Evolutionary conservation across 2,797 vertebrate species (phyloP).

Genomic region (Taeniopygia guttata): DNA sequence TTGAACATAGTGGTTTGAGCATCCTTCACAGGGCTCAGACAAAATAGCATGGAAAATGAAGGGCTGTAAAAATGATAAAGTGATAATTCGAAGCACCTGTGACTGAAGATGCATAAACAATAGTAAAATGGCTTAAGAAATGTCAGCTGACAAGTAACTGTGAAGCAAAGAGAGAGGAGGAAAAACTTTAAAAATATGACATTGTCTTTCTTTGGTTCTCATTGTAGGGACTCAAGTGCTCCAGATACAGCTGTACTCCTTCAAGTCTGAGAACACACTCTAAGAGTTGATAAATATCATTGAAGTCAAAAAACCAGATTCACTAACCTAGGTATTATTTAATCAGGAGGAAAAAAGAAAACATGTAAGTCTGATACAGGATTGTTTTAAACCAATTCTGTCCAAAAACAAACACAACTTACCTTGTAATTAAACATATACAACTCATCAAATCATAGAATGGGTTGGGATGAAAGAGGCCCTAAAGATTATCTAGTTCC

Average conservation of each 20-base stretch:
- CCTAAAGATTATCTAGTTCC: not conserved
- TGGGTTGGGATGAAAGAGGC: not conserved
- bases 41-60: not conserved
- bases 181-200: not conserved
- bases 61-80: not conserved
- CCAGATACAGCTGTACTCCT: not conserved
- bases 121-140: not conserved
- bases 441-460: not conserved
- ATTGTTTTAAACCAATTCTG: not conserved
- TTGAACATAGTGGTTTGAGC: not conserved
- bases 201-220: not conserved
- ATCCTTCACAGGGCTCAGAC: not conserved
- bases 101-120: slow-evolving; percentile 16
- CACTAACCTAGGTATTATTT: not conserved
- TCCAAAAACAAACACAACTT: not conserved
- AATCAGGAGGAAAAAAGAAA: not conserved
- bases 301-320: not conserved
- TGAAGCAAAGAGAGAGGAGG: not conserved
- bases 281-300: not conserved
- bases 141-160: not conserved
- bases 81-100: slow-evolving; percentile 25
- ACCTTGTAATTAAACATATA: not conserved
- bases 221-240: not conserved
- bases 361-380: not conserved
- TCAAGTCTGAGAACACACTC: not conserved